Percentiles rank a stretch among this genome's conserved stretches.
These are phyloP conservation scores for Malacoraja senta DNA, from an alignment of 2,797 vertebrate genomes.

Conservation along the genomic window DNA sequence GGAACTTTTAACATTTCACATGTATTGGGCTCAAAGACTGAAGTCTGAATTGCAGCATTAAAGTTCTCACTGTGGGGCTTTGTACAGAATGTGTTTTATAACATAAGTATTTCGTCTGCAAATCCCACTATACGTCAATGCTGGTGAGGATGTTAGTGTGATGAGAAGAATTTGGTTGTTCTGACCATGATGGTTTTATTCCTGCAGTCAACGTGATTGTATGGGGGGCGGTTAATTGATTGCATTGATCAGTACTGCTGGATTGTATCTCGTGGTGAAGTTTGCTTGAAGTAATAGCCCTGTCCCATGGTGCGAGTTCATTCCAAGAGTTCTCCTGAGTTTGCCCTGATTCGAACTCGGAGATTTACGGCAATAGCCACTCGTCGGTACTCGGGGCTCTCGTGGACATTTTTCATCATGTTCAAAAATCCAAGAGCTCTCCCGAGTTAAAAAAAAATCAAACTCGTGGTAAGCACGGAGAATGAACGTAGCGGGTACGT, in stretches of 20 bases:
- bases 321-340: too few species aligned
- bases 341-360: too few species aligned
- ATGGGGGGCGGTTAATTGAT: background rate
- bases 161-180: background rate
- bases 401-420: too few species aligned
- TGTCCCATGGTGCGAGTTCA: too few species aligned
- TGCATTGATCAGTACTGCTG: background rate
- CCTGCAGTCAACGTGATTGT: background rate
- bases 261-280: background rate
- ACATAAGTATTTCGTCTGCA: background rate
- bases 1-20: background rate
- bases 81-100: background rate
- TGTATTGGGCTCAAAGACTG: background rate
- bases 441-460: too few species aligned
- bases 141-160: background rate
- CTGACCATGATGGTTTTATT: too few species aligned
- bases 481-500: too few species aligned
- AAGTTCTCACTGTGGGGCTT: background rate
- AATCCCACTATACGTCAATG: background rate
- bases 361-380: too few species aligned
- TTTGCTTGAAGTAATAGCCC: background rate
- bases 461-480: too few species aligned
- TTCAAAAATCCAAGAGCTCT: too few species aligned
- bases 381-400: too few species aligned
- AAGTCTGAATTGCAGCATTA: background rate